A percentile compares a stretch with the other conserved stretches of the same genome.
Evolutionary conservation across 2,888 invertebrate genomes (phyloP).

Genomic region (Dryococelus australis): DNA sequence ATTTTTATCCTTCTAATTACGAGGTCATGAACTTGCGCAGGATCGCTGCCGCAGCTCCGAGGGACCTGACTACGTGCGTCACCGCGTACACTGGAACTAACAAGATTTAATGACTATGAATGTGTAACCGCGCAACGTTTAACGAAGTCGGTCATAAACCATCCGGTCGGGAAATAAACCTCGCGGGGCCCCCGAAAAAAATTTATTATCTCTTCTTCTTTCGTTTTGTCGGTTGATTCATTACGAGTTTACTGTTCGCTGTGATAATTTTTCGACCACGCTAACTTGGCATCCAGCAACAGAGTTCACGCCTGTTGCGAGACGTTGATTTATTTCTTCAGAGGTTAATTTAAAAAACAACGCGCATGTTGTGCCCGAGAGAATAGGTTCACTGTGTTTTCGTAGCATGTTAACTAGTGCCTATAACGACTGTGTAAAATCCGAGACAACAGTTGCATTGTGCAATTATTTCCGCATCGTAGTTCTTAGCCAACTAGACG

Average conservation of each 20-base stretch:
- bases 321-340: background rate
- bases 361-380: background rate
- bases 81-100: slow-evolving; percentile 9
- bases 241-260: background rate
- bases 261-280: background rate
- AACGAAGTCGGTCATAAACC: slow-evolving; percentile 3
- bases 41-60: background rate
- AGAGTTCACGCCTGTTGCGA: background rate
- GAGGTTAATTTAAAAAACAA: background rate
- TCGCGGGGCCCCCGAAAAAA: background rate
- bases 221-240: slow-evolving; percentile 9
- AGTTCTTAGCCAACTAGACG: background rate
- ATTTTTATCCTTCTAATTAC: slow-evolving; percentile 40
- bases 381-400: background rate
- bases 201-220: background rate
- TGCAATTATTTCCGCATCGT: background rate
- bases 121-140: slow-evolving; percentile 16
- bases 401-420: background rate
- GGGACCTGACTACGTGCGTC: background rate
- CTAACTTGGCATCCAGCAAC: background rate
- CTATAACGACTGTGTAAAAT: background rate
- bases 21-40: slow-evolving; percentile 34
- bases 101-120: slow-evolving; percentile 5
- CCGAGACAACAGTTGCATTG: background rate
- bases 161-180: background rate